A percentile compares a stretch with the other conserved stretches of the same genome.
Conservation (phyloP, 1,140 invertebrate genomes). For the Argopecten irradians region DNA sequence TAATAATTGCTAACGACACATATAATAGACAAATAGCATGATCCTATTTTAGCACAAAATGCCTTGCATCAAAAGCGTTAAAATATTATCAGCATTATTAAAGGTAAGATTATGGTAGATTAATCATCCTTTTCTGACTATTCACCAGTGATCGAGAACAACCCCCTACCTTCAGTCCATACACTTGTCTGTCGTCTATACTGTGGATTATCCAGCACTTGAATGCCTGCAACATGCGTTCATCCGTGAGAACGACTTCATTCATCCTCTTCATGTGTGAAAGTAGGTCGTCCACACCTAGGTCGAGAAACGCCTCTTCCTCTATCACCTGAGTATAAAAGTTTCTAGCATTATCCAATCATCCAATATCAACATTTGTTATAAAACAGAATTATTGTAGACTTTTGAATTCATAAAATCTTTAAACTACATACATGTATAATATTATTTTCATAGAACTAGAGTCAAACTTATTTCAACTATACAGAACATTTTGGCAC, state of each 20-base stretch:
- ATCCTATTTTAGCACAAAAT: too few relatives aligned
- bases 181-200: constrained; percentile 48
- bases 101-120: too few relatives aligned
- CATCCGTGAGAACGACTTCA: constrained; percentile 48
- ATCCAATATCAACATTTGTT: not conserved
- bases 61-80: too few relatives aligned
- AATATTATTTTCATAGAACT: not conserved
- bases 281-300: constrained; percentile 41
- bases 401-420: not conserved
- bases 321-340: constrained; percentile 52
- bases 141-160: too few relatives aligned
- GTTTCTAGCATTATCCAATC: not conserved
- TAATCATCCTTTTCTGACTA: too few relatives aligned
- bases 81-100: too few relatives aligned
- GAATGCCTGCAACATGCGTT: constrained; percentile 51
- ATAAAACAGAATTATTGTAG: too few relatives aligned
- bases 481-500: not conserved
- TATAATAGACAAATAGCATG: too few relatives aligned
- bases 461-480: not conserved
- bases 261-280: constrained; percentile 48
- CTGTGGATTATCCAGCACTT: constrained; percentile 56
- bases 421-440: not conserved
- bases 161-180: constrained; percentile 49
- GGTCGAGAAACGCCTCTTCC: constrained; percentile 56
- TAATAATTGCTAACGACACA: too few relatives aligned